Conservation (phyloP, 2,113 vertebrate species). For the Grus americana region DNA sequence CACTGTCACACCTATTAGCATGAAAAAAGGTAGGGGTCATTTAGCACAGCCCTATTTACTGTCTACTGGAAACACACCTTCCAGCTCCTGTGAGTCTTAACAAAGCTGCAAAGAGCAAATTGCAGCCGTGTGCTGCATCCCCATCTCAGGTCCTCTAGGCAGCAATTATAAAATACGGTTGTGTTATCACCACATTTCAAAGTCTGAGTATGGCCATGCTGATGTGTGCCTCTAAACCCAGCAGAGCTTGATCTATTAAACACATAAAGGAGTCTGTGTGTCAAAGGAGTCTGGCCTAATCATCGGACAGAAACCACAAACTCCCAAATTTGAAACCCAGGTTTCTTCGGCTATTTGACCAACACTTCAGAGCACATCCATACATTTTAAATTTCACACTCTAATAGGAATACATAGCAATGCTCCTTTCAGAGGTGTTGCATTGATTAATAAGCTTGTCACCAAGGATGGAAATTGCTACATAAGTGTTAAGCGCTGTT, state of each 20-base stretch:
- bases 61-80: conserved; percentile 7
- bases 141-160: not conserved
- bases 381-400: conserved; percentile 33
- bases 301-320: conserved; percentile 39
- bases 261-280: conserved; percentile 46
- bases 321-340: not conserved
- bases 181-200: conserved; percentile 16
- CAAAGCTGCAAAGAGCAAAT: conserved; percentile 31
- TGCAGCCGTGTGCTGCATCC: not conserved
- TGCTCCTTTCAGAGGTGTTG: conserved; percentile 40
- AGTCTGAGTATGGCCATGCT: not conserved
- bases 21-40: conserved; percentile 24
- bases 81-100: not conserved
- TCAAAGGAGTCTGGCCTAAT: conserved; percentile 11
- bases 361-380: conserved; percentile 30
- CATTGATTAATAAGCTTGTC: conserved; percentile 58
- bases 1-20: conserved; percentile 28
- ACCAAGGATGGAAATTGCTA: not conserved
- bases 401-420: conserved; percentile 19
- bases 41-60: conserved; percentile 19
- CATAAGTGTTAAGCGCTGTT: conserved; percentile 17
- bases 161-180: conserved; percentile 26
- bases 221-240: conserved; percentile 5
- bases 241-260: conserved; percentile 18
- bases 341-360: not conserved